Conservation (phyloP, 2,888 invertebrate species). For the Icerya purchasi region DNA sequence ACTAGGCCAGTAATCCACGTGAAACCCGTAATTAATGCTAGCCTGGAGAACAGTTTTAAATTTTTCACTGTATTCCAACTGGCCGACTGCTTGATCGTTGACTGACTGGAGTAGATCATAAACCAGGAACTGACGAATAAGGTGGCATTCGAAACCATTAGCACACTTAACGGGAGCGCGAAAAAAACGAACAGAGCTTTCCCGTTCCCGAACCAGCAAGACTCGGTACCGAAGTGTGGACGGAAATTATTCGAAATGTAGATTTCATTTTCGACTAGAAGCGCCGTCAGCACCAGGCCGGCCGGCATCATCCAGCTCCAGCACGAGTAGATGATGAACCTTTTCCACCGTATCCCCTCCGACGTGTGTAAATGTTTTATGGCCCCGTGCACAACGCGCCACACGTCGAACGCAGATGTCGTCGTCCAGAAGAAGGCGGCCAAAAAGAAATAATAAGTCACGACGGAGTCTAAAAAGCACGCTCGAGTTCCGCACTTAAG, state of each 20-base stretch:
- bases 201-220: slow-evolving; percentile 31
- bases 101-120: slow-evolving; percentile 27
- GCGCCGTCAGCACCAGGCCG: slow-evolving; percentile 23
- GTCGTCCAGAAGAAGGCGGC: slow-evolving; percentile 34
- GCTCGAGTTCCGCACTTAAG: slow-evolving; percentile 17
- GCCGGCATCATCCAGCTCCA: slow-evolving; percentile 28
- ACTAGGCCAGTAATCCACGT: slow-evolving; percentile 29
- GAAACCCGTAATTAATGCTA: slow-evolving; percentile 29
- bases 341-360: slow-evolving; percentile 24
- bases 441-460: slow-evolving; percentile 30
- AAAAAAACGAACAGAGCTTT: slow-evolving; percentile 30
- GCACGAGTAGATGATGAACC: slow-evolving; percentile 26
- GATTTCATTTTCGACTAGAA: slow-evolving; percentile 23
- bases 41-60: slow-evolving; percentile 27
- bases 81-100: slow-evolving; percentile 21
- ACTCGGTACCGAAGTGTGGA: slow-evolving; percentile 27
- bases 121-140: slow-evolving; percentile 26
- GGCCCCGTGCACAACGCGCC: slow-evolving; percentile 27
- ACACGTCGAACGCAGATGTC: slow-evolving; percentile 31
- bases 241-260: slow-evolving; percentile 20
- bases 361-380: slow-evolving; percentile 27
- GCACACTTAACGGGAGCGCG: slow-evolving; percentile 27
- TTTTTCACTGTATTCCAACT: slow-evolving; percentile 22
- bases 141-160: slow-evolving; percentile 26
- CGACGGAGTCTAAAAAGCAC: slow-evolving; percentile 27